These are phyloP conservation scores for Porites divaricata DNA, from an alignment of 92 coral and sea anemone species.

Conservation along the genomic window DNA sequence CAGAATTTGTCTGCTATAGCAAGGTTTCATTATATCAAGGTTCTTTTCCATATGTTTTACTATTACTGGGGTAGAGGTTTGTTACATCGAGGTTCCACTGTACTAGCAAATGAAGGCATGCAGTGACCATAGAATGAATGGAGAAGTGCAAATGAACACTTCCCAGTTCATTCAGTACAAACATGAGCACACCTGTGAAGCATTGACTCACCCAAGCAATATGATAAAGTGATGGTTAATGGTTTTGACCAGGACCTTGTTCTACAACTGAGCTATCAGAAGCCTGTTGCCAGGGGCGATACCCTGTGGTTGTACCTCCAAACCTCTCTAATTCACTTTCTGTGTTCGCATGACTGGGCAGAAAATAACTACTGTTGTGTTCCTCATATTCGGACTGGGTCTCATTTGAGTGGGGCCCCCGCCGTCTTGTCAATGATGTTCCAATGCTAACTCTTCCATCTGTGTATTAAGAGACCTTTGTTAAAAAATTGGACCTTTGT, in stretches of 20 bases:
- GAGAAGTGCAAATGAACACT: no score
- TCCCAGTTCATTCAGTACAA: no score
- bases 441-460: conserved; percentile 12
- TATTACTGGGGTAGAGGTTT: no score
- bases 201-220: background rate
- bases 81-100: no score
- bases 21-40: no score
- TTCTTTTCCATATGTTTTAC: no score
- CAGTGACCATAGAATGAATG: no score
- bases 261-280: background rate
- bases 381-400: conserved; percentile 8
- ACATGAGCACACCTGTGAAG: no score
- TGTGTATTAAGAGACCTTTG: background rate
- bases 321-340: conserved; percentile 8
- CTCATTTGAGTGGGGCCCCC: background rate
- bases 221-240: background rate
- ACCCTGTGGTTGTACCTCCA: background rate
- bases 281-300: background rate
- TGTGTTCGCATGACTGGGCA: background rate
- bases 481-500: background rate
- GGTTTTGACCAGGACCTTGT: background rate
- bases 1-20: no score
- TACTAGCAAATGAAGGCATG: no score
- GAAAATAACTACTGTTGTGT: background rate
- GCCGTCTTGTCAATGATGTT: conserved; percentile 26